Evolutionary conservation across 2,113 vertebrate genomes (phyloP), one percentile per base, ranked within the genome.

Genomic region (Thalassoma bifasciatum): DNA sequence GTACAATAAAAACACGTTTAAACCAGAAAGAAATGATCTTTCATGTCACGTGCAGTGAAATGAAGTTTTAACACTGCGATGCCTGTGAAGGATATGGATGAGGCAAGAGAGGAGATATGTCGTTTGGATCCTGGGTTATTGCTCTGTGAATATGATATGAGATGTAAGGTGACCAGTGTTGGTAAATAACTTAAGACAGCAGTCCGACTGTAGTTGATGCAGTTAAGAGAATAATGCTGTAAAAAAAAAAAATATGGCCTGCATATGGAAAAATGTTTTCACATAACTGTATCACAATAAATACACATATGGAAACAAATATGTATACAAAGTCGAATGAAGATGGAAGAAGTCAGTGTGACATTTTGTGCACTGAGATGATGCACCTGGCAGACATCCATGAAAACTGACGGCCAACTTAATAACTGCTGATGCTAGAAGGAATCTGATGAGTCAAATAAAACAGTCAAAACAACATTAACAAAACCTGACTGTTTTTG

Each of bases 281-380:
- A 78, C 72, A 88, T 70, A 59, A 66, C 14, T 62, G 60, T 76
- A 77, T 84, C 80, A 81, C 66, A 93, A 92, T 93, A 93, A 92
- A 93, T 93, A 90, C 77, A 85, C 51, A 75, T 58, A 40, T 71
- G 61, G 68, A 88, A 78, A 88, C 58, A 77, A 68, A 66, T 8
- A 61, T 59, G 62, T 72, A 57, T 82, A 72, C 75, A 83, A 61
- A 87, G 90, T 37, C 83, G 84, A 84, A 68, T 66, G 72, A 75
- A 88, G 72, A 72, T 71, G 74, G 67, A 77, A 80, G 74, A 87
- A 67, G 67, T 78, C 56, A 36, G 40, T 42, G 21, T 53, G 42
- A 79, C 46, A 66, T 75, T 64, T 67, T 23, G 50, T 65, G 62
- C 76, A 72, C 56, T 49, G 77, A 81, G 74, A 82, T 40, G 61